A percentile compares a stretch with the other conserved stretches of the same genome.
These are phyloP conservation scores for Scolopax mira DNA, from an alignment of 2,113 vertebrate genomes.

Conservation along the genomic window DNA sequence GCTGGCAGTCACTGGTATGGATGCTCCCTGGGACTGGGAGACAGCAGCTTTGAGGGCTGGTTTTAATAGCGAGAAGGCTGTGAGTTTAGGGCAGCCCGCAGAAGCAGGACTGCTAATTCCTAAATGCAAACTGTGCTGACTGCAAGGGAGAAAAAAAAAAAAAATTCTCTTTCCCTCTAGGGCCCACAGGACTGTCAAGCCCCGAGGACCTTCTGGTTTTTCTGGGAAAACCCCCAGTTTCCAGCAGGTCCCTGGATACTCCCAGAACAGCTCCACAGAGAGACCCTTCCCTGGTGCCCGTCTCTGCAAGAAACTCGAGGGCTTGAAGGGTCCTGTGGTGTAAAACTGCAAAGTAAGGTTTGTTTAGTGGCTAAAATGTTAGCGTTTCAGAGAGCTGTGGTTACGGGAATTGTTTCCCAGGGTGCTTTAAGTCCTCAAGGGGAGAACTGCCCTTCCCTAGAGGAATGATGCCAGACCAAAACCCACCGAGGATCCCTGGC, in stretches of 20 bases:
- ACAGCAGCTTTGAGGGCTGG: not conserved
- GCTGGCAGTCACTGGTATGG: not conserved
- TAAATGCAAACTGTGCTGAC: not conserved
- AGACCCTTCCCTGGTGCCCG: not conserved
- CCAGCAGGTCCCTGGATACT: not conserved
- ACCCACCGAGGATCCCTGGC: rapidly evolving
- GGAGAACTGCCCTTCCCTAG: not conserved
- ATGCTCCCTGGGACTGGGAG: not conserved
- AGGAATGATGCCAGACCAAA: not conserved
- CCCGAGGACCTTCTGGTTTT: not conserved
- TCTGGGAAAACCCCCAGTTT: not conserved
- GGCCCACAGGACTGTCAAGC: rapidly evolving
- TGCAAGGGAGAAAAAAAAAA: not conserved
- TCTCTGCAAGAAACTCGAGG: not conserved
- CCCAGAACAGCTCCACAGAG: not conserved
- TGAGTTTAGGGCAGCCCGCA: too few species aligned
- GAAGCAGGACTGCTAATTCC: not conserved
- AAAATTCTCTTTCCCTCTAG: too few species aligned
- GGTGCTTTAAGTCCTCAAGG: rapidly evolving
- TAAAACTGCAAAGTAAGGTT: not conserved
- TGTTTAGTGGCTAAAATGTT: not conserved
- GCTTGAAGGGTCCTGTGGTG: not conserved
- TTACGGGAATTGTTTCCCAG: not conserved
- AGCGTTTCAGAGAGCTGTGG: rapidly evolving
- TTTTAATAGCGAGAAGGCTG: not conserved